phyloP scores from a whole-genome alignment of 2,797 vertebrate genomes.

The Fringilla coelebs region DNA sequence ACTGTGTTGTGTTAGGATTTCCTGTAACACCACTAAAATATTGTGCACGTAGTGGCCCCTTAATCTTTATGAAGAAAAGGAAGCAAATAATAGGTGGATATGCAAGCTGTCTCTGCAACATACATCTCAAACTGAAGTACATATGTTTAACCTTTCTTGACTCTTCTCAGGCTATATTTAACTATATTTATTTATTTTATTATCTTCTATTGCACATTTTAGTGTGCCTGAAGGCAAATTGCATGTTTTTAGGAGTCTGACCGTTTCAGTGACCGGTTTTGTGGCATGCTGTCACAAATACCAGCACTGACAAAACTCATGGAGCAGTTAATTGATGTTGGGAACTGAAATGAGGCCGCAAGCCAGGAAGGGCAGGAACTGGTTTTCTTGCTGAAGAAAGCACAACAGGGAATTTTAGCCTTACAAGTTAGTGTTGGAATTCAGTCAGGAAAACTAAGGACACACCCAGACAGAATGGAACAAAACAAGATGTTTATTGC shows the following conservation, averaged over 20 bases:
- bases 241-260: background rate
- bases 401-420: background rate
- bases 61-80: background rate
- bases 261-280: background rate
- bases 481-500: background rate
- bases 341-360: background rate
- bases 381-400: background rate
- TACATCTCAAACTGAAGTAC: background rate
- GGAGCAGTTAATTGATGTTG: background rate
- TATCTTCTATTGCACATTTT: background rate
- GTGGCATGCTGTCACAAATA: background rate
- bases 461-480: background rate
- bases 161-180: background rate
- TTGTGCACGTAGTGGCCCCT: background rate
- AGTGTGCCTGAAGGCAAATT: background rate
- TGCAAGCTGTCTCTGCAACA: background rate
- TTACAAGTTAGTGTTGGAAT: background rate
- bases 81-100: background rate
- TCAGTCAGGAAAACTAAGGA: background rate
- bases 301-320: background rate
- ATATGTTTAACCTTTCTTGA: background rate
- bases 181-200: background rate
- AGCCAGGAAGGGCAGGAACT: background rate
- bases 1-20: background rate
- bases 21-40: background rate